phyloP scores from a whole-genome alignment of 1,140 invertebrate species.

The Venturia canescens region DNA sequence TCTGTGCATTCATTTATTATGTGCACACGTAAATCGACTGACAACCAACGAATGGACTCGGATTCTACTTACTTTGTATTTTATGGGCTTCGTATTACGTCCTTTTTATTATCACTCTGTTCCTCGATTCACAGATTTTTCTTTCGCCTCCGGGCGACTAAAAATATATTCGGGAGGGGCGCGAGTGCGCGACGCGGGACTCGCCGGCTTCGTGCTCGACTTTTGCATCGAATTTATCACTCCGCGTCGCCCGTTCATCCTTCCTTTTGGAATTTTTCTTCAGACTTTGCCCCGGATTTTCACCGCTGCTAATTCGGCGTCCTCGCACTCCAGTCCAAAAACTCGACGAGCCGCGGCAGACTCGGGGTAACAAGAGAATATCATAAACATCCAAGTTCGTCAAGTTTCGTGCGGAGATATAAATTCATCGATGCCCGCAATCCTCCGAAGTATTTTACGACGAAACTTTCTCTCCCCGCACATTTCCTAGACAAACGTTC shows the following conservation, averaged over 20 bases:
- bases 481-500: background rate
- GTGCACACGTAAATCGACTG: background rate
- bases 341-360: no score
- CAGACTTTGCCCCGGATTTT: background rate
- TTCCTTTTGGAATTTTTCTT: background rate
- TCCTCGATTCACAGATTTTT: background rate
- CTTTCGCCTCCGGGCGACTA: background rate
- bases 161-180: background rate
- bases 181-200: background rate
- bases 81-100: no score
- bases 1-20: background rate
- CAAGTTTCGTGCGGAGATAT: no score
- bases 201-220: background rate
- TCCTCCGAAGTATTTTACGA: background rate
- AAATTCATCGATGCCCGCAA: background rate
- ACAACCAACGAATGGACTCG: background rate
- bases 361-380: no score
- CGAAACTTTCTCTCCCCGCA: background rate
- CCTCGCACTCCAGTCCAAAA: no score
- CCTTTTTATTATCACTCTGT: no score
- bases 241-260: background rate
- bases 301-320: background rate
- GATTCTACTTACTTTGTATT: no score
- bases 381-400: no score
- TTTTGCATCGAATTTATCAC: slow-evolving; percentile 6